Evolutionary conservation across 2,797 vertebrate genomes (phyloP).

Genomic region (Adrianichthys oophorus): DNA sequence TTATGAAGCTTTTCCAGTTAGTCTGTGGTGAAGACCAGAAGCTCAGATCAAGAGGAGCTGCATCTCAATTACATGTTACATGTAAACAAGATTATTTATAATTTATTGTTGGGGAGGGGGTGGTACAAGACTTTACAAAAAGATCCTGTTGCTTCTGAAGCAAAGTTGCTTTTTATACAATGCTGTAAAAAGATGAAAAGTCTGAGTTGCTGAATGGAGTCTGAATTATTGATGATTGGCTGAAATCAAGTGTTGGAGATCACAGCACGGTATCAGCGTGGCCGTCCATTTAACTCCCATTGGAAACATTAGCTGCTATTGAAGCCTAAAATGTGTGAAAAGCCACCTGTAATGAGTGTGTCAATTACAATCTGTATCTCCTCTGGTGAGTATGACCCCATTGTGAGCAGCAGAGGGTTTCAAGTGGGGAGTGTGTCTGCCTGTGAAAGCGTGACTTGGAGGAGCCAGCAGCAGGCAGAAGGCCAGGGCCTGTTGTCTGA

Average conservation of each 20-base stretch:
- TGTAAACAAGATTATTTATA: too few species aligned
- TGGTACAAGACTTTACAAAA: too few species aligned
- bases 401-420: constrained; percentile 58
- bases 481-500: constrained; percentile 79
- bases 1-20: too few species aligned
- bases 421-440: constrained; percentile 61
- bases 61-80: too few species aligned
- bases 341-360: constrained; percentile 71
- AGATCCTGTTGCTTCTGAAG: neutral
- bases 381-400: constrained; percentile 54
- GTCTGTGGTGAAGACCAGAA: too few species aligned
- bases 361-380: constrained; percentile 66
- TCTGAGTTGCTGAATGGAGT: neutral
- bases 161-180: neutral
- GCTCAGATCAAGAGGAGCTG: too few species aligned
- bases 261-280: neutral
- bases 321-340: constrained; percentile 48
- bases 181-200: neutral
- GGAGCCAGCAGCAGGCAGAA: constrained; percentile 70
- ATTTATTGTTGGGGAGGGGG: too few species aligned
- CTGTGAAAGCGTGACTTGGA: constrained; percentile 40
- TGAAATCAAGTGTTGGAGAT: constrained; percentile 38
- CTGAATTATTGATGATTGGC: constrained; percentile 65
- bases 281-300: constrained; percentile 47
- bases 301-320: constrained; percentile 53